Base-by-base conservation (phyloP, 92 coral and sea anemone species). In the Parazoanthus darwini region DNA sequence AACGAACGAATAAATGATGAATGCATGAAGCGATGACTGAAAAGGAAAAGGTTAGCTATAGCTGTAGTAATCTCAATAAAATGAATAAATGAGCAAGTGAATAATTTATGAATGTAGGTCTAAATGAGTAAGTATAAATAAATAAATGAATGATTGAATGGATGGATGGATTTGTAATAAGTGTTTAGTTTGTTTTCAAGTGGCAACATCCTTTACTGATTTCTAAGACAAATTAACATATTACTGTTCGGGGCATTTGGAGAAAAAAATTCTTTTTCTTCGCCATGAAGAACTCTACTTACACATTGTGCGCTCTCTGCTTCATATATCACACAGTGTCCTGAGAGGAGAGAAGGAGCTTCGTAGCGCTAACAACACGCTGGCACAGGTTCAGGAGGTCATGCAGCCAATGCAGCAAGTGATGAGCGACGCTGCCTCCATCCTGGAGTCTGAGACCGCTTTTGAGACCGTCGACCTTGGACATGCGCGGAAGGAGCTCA, bases 351-450 rank as follows among this genome's bases (percentile, higher is more conserved):
- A 95, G 82, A 95, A 95, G 79, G 90, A 93, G 73, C 93, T 95
- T 72, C 87, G 88, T 48, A 95, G 89, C 82, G 94, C 98, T 14
- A 94, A 95, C 94, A 95, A 93, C 85, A 95, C 98, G 6, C 88
- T 95, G 86, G 96, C 98, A 43, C 88, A 95, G 86, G 92, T 95
- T 13, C 93, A 89, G 56, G 98, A 95, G 70, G 98, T 89, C 10
- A 88, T 95, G 94, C 91, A 91, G 43, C 98, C 98, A 23, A 93
- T 95, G 98, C 98, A 95, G 70, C 93, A 93, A 56, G 98, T 94
- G 14, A 95, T 95, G 98, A 83, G 87, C 67, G 91, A 92, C 36
- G 98, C 98, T 18, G 98, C 94, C 59, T 80, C 90, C 67, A 93
- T 95, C 74, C 91, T 95, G 42, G 98, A 94, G n/a, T 91, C 93